These are phyloP conservation scores for Morone saxatilis DNA, from an alignment of 2,113 vertebrate species.

Conservation along the genomic window DNA sequence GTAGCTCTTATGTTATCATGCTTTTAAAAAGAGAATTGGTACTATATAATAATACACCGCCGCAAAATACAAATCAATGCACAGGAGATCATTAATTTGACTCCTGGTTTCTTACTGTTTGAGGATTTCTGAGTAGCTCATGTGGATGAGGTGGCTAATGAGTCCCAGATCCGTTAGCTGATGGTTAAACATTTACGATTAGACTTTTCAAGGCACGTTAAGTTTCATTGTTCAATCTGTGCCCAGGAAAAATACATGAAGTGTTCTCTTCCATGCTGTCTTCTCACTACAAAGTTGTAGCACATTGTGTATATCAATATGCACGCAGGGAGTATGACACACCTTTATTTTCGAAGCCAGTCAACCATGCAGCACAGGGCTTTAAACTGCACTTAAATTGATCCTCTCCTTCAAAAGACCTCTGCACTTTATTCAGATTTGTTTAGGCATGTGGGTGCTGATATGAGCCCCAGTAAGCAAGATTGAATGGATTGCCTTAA, in stretches of 20 bases:
- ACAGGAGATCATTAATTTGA: not conserved
- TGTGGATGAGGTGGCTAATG: constrained; percentile 6
- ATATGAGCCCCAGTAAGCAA: not conserved
- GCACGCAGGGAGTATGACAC: constrained; percentile 34
- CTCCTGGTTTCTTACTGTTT: not conserved
- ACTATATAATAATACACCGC: not conserved
- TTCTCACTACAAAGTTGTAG: constrained; percentile 15
- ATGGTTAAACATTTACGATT: constrained; percentile 36
- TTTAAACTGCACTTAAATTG: constrained; percentile 33
- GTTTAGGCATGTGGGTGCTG: not conserved
- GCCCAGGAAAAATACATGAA: not conserved
- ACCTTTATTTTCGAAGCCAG: constrained; percentile 40
- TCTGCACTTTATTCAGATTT: constrained; percentile 27
- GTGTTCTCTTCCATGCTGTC: constrained; percentile 22
- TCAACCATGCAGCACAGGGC: constrained; percentile 16
- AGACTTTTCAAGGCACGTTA: constrained; percentile 16
- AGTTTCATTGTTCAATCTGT: constrained; percentile 12
- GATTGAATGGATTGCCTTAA: constrained; percentile 3
- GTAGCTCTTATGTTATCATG: not conserved
- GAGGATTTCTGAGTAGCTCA: not conserved
- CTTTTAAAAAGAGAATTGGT: not conserved
- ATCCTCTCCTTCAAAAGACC: constrained; percentile 52
- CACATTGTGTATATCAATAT: constrained; percentile 57
- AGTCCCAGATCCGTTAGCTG: constrained; percentile 13
- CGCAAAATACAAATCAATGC: not conserved